Conservation (phyloP, 2,113 vertebrate species). For the human (Homo sapiens) region GRCh38 chrX:23179501-23180000, state of each 20-base stretch:
- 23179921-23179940: slow-evolving; percentile 52
- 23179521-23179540: too few species aligned
- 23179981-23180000: slow-evolving; percentile 6
- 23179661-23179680: slow-evolving; percentile 7
- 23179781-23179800: not conserved
- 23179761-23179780: slow-evolving; percentile 46
- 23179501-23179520: too few species aligned
- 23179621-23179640: too few species aligned
- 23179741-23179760: slow-evolving; percentile 38
- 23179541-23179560: too few species aligned
- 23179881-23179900: slow-evolving; percentile 31
- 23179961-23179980: slow-evolving; percentile 12
- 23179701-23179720: slow-evolving; percentile 48
- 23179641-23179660: slow-evolving; percentile 1
- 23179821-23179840: slow-evolving; percentile 52
- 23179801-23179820: slow-evolving; percentile 56
- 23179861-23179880: slow-evolving; percentile 55
- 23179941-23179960: slow-evolving; percentile 38
- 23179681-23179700: not conserved
- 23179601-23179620: too few species aligned
- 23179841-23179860: slow-evolving; percentile 64
- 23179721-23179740: slow-evolving; percentile 45
- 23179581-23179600: too few species aligned
- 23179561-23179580: too few species aligned
- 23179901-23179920: slow-evolving; percentile 51